Evolutionary conservation across 2,888 invertebrate genomes (phyloP), one percentile per base, ranked within the genome.

Genomic region (Pocota personata): DNA sequence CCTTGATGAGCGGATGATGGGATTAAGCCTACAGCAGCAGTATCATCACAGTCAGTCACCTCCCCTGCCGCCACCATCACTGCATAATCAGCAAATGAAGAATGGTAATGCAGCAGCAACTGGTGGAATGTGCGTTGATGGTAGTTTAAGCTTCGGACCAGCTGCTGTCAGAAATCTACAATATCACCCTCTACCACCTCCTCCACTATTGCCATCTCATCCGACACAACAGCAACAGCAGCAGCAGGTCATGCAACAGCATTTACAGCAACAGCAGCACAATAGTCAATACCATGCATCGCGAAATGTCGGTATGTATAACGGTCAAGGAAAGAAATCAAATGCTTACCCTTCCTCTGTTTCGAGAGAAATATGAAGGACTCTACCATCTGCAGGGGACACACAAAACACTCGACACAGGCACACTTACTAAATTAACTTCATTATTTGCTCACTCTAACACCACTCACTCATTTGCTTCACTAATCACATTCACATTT

Each of bases 161-260:
- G 27, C 72, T 12, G 12, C 55, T 21, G 73, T 78, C 3, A 55
- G 87, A 66, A 87, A 87, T 55, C 12, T 79, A 66, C 87, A 82
- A 48, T 83, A 82, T 64, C 87, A 83, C 50, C 69, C 82, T 8
- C 32, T 78, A 92, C 94, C 94, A 91, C 94, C 94, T 88, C 92
- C 93, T 89, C 93, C 93, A 89, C 91, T 77, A 50, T 19, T 75
- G 50, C 43, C 62, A 6, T 71, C 71, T 12, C 16, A 64, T 0
- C 60, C 55, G 8, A 77, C 69, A 57, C 86, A 60, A 37, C 75
- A 64, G 27, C 79, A 79, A 64, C 75, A 73, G 27, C 80, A 82
- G 37, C 77, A 82, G 35, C 75, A 82, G 10, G 60, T 50, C 27
- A 46, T 78, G 40, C 87, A 83, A 48, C 72, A 75, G 24, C 69